Base-by-base conservation (phyloP, 1,140 invertebrate genomes). In the Macrocentrus cingulum region DNA sequence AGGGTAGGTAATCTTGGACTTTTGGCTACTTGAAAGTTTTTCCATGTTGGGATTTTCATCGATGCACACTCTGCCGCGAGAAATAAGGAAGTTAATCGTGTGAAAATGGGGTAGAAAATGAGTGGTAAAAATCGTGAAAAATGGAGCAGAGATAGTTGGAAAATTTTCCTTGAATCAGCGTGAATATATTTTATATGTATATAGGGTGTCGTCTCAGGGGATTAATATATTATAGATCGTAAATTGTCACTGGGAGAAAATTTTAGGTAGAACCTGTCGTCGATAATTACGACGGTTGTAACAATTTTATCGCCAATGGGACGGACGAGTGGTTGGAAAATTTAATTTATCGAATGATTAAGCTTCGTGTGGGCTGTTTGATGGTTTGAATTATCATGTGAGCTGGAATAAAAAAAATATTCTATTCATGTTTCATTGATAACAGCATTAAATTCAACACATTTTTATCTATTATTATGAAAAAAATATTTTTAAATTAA, bases 221-320 rank as follows among this genome's bases (percentile, higher is more conserved):
- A 61, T 59, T 63, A 67, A 75, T 75, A 65, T 69, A 70, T 75
- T 72, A 74, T 70, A 62, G 70, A 71, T 72, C 71, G 69, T 74
- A 74, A 75, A 73, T 75, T 66, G 70, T 71, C 68, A 66, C 72
- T 72, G 70, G 61, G 48, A 63, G 64, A 63, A 67, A 74, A 74
- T n/a, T 74, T 73, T 67, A 70, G 69, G 67, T 72, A 63, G 57
- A 67, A 70, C 65, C 71, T 64, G 64, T 45, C 53, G 42, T 52
- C 66, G 66, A 71, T 74, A 75, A 75, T 71, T 74, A 75, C 65
- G 67, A 55, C 53, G 62, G 66, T 67, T 68, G 62, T 51, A 9
- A 41, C 53, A 32, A 37, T 59, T 58, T 51, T n/a, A n/a, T n/a
- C 52, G 51, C 46, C 44, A 37, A 54, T 11, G 41, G 39, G 55